These are phyloP conservation scores for Steromphala cineraria DNA, from an alignment of 2,888 invertebrate species.

Conservation along the genomic window DNA sequence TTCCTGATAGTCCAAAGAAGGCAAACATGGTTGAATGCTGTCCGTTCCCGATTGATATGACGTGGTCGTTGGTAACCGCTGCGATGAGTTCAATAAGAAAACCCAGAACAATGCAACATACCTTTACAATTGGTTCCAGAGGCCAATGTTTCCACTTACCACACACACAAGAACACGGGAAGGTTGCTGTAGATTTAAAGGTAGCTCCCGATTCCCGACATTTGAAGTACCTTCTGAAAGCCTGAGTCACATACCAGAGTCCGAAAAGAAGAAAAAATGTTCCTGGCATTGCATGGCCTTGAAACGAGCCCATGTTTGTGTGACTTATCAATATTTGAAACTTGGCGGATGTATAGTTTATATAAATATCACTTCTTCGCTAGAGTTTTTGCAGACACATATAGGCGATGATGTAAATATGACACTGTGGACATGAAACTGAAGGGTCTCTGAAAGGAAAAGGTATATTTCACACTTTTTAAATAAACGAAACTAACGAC, in stretches of 20 bases:
- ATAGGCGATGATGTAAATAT: too few species aligned
- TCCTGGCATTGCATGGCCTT: slow-evolving; percentile 77
- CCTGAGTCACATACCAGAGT: slow-evolving; percentile 68
- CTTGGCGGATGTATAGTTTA: too few species aligned
- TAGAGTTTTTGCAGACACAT: too few species aligned
- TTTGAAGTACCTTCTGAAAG: slow-evolving; percentile 62
- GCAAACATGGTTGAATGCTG: slow-evolving; percentile 78
- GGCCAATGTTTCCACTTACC: slow-evolving; percentile 53
- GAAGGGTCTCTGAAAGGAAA: too few species aligned
- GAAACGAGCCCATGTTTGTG: slow-evolving; percentile 74
- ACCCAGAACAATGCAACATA: slow-evolving; percentile 48
- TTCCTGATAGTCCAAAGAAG: slow-evolving; percentile 76
- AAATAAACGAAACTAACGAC: too few species aligned
- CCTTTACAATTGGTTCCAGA: slow-evolving; percentile 50
- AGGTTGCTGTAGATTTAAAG: slow-evolving; percentile 55
- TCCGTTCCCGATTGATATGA: slow-evolving; percentile 74
- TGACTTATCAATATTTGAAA: background rate
- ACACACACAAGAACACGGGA: slow-evolving; percentile 58
- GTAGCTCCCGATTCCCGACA: slow-evolving; percentile 49
- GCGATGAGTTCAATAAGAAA: slow-evolving; percentile 54
- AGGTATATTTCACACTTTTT: too few species aligned
- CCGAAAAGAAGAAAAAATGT: slow-evolving; percentile 72
- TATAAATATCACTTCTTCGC: too few species aligned
- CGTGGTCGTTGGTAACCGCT: slow-evolving; percentile 70
- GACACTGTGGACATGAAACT: too few species aligned